phyloP scores from a whole-genome alignment of 2,888 invertebrate species.

The Drosophila kokeensis region DNA sequence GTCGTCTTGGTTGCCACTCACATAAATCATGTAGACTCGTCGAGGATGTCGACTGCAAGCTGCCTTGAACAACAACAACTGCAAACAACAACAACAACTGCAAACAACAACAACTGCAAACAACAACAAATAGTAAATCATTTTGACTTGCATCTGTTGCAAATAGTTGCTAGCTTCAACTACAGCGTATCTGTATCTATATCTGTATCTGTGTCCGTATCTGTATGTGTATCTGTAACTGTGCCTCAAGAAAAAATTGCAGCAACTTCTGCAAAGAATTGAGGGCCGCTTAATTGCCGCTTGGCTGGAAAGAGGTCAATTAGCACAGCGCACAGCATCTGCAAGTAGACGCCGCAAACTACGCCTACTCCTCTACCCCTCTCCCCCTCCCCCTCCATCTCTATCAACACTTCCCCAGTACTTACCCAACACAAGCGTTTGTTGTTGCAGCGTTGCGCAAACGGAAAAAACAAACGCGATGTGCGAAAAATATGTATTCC shows the following conservation, averaged over 20 bases:
- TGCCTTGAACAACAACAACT: constrained; percentile 58
- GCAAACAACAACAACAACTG: constrained; percentile 1
- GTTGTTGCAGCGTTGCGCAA: constrained; percentile 38
- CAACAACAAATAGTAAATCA: constrained; percentile 69
- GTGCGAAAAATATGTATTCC: constrained; percentile 33
- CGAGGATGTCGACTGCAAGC: constrained; percentile 65
- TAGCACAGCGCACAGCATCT: constrained; percentile 61
- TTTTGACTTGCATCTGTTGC: constrained; percentile 72
- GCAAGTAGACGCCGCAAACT: constrained; percentile 3
- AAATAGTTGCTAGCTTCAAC: constrained; percentile 52
- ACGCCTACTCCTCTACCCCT: not conserved
- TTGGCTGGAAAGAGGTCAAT: constrained; percentile 81
- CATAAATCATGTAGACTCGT: constrained; percentile 72
- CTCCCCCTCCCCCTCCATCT: not conserved
- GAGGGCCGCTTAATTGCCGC: constrained; percentile 79
- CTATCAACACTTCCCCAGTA: constrained; percentile 16
- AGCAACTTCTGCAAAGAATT: constrained; percentile 50
- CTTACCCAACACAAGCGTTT: constrained; percentile 48
- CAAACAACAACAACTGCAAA: constrained; percentile 9
- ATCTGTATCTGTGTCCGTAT: constrained; percentile 12
- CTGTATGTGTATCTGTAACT: constrained; percentile 29
- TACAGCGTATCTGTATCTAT: constrained; percentile 25
- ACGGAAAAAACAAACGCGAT: constrained; percentile 21
- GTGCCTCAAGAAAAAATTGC: constrained; percentile 28
- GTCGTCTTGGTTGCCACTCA: constrained; percentile 58